phyloP scores from a whole-genome alignment of 2,113 vertebrate species.

The Microtus montanus region DNA sequence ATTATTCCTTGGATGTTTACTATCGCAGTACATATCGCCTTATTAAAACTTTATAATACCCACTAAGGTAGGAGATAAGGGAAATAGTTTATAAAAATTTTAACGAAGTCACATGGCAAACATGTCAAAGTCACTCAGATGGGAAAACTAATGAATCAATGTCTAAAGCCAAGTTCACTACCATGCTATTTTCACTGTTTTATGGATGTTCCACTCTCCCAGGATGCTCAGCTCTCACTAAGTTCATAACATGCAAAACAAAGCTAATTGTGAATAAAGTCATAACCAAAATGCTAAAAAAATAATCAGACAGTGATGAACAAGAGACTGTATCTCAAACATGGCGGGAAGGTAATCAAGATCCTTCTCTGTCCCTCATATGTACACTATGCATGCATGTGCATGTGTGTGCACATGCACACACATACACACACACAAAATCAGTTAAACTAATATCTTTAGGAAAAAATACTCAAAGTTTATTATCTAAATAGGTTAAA shows the following conservation, averaged over 20 bases:
- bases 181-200: neutral
- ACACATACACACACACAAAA: neutral
- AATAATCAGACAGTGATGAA: neutral
- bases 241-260: neutral
- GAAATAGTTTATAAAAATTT: neutral
- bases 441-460: neutral
- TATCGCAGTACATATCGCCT: neutral
- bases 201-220: neutral
- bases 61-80: neutral
- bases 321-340: no score
- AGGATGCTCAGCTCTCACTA: neutral
- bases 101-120: neutral
- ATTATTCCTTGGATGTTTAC: neutral
- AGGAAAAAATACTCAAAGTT: neutral
- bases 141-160: neutral
- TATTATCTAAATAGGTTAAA: neutral
- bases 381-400: neutral
- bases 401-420: fast-evolving
- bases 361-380: neutral
- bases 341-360: neutral
- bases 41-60: neutral
- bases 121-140: neutral
- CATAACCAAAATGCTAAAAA: neutral
- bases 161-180: neutral
- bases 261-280: neutral